These are phyloP conservation scores for Ischnus inquisitorius DNA, from an alignment of 2,888 invertebrate species.

Conservation along the genomic window DNA sequence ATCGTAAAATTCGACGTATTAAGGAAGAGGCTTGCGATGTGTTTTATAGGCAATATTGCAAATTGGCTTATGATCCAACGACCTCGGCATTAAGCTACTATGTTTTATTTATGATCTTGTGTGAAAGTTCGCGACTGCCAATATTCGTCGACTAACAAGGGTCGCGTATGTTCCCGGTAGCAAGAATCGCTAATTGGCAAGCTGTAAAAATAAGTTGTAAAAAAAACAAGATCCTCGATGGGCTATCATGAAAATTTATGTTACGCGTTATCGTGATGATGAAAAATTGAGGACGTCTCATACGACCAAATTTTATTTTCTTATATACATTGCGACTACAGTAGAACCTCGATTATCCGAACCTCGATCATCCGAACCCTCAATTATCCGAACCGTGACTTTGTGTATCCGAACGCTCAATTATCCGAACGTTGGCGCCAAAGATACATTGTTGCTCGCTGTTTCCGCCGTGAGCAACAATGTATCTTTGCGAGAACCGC, in stretches of 20 bases:
- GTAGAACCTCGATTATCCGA: too few relatives aligned
- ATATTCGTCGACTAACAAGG: conserved; percentile 14
- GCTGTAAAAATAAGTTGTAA: conserved; percentile 19
- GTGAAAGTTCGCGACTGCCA: background rate
- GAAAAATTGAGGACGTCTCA: background rate
- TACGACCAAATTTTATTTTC: background rate
- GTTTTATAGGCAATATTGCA: conserved; percentile 47
- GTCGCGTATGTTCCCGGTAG: conserved; percentile 2
- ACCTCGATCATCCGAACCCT: too few relatives aligned
- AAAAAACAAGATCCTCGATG: background rate
- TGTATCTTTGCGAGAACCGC: background rate
- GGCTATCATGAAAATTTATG: conserved; percentile 10
- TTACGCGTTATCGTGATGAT: background rate
- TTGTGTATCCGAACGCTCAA: too few relatives aligned
- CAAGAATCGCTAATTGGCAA: conserved; percentile 26
- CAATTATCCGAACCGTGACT: too few relatives aligned
- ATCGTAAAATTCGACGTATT: conserved; percentile 32
- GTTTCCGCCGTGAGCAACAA: too few relatives aligned
- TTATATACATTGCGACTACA: background rate
- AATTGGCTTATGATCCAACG: conserved; percentile 32
- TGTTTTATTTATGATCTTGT: conserved; percentile 35
- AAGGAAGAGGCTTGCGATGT: conserved; percentile 11
- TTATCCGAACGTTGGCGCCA: too few relatives aligned
- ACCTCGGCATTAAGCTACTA: conserved; percentile 6
- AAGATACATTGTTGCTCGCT: too few relatives aligned